A percentile compares a stretch with the other conserved stretches of the same genome.
Conservation (phyloP, 1,140 invertebrate genomes). For the Vanessa tameamea region DNA sequence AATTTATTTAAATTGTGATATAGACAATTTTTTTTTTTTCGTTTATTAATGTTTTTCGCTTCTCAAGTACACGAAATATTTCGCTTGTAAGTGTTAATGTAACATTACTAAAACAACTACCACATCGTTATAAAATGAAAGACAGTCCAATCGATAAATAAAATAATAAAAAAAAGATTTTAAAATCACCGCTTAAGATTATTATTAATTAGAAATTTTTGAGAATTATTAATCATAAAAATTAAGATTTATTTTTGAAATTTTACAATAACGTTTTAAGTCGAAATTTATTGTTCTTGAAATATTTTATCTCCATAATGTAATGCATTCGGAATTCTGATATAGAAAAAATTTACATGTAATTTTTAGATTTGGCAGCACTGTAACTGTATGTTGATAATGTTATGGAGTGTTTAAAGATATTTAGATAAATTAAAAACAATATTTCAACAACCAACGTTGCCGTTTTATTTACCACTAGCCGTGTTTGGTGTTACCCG, state of each 20-base stretch:
- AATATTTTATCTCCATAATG: conserved; percentile 30
- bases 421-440: conserved; percentile 62
- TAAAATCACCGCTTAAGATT: conserved; percentile 32
- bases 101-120: background rate
- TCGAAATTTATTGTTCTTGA: conserved; percentile 23
- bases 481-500: too few relatives aligned
- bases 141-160: conserved; percentile 1
- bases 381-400: conserved; percentile 62
- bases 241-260: conserved; percentile 37
- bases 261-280: conserved; percentile 31
- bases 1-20: too few relatives aligned
- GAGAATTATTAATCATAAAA: conserved; percentile 21
- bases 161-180: conserved; percentile 1
- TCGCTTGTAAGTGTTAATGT: background rate
- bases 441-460: conserved; percentile 66
- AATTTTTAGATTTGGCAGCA: conserved; percentile 39
- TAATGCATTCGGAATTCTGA: conserved; percentile 28
- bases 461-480: conserved; percentile 45
- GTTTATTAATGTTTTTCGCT: too few relatives aligned
- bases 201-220: conserved; percentile 25
- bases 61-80: background rate
- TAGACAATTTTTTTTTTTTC: too few relatives aligned
- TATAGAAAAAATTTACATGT: conserved; percentile 22
- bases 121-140: background rate
- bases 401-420: conserved; percentile 72